Base-by-base conservation (phyloP, 1,140 invertebrate species). In the Drosophila rhopaloa region DNA sequence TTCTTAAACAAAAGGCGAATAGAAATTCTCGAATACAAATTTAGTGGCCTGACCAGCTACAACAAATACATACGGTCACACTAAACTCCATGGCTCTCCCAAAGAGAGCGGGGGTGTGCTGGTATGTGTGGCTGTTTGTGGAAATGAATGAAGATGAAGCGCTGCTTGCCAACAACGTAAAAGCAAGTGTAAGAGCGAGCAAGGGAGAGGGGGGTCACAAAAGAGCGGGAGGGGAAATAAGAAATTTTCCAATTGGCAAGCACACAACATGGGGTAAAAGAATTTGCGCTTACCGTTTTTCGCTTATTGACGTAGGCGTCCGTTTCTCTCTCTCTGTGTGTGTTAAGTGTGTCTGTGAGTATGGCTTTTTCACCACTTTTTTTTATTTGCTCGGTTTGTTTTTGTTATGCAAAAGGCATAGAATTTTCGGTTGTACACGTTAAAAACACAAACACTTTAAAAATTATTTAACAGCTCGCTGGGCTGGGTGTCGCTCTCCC, bases 171-270 rank as follows among this genome's bases (percentile, higher is more conserved):
- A 75, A 75, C 70, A 75, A 74, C 72, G 72, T 75, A 75, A 75
- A 62, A 74, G 70, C 70, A 73, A 53, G 71, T 63, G 71, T 58
- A 68, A 56, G 63, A 76, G 73, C 50, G 44, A 68, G 73, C 47
- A 50, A 13, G 55, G 55, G 16, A 54, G 43, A 37, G 48, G 43
- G 74, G 58, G 60, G 55, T 9, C 43, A 44, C n/a, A 37, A 53
- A 55, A 27, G 50, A 65, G 60, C 44, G 60, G 75, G 57, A 75
- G 70, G 85, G 75, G 70, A 71, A 76, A 62, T 60, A 86, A 72
- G 60, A 89, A 86, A 83, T 74, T 86, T 86, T 89, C 83, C 83
- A 89, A 86, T 86, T 86, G 83, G 76, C 84, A 61, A 68, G 55
- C 44, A 58, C 38, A 35, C 38, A 63, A 27, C 60, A 48, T 44